These are phyloP conservation scores for Drosophila bunnanda DNA, from an alignment of 2,888 invertebrate genomes.

Conservation along the genomic window DNA sequence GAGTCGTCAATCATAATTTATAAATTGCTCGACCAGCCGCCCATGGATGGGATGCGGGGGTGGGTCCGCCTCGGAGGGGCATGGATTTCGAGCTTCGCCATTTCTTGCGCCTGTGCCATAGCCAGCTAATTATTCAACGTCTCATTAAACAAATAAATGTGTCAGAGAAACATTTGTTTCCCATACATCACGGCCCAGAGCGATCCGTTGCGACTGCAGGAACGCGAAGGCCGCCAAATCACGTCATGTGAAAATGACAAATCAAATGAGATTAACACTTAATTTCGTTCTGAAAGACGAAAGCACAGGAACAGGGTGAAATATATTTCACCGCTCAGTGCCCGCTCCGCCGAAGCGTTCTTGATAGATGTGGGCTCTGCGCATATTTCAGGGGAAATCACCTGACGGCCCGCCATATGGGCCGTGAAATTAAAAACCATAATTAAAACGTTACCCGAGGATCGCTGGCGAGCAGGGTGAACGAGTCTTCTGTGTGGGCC, in stretches of 20 bases:
- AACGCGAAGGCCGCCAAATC: conserved; percentile 61
- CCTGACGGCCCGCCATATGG: conserved; percentile 64
- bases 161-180: conserved; percentile 53
- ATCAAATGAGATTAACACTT: conserved; percentile 78
- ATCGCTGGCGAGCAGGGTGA: conserved; percentile 10
- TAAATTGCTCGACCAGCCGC: conserved; percentile 57
- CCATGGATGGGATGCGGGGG: conserved; percentile 36
- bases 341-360: conserved; percentile 40
- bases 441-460: conserved; percentile 53
- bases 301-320: conserved; percentile 43
- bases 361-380: conserved; percentile 36
- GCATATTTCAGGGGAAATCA: conserved; percentile 66
- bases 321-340: conserved; percentile 37
- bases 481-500: conserved; percentile 23
- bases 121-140: conserved; percentile 75
- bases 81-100: conserved; percentile 16
- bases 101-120: conserved; percentile 43
- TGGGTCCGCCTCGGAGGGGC: background rate
- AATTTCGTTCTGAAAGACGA: conserved; percentile 57
- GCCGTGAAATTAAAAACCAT: conserved; percentile 65
- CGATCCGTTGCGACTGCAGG: conserved; percentile 19
- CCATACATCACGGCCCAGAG: conserved; percentile 46
- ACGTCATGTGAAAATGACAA: conserved; percentile 77
- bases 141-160: conserved; percentile 61
- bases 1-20: conserved; percentile 78